Base-by-base conservation (phyloP, 2,113 vertebrate genomes). In the Paracanthobrama guichenoti region DNA sequence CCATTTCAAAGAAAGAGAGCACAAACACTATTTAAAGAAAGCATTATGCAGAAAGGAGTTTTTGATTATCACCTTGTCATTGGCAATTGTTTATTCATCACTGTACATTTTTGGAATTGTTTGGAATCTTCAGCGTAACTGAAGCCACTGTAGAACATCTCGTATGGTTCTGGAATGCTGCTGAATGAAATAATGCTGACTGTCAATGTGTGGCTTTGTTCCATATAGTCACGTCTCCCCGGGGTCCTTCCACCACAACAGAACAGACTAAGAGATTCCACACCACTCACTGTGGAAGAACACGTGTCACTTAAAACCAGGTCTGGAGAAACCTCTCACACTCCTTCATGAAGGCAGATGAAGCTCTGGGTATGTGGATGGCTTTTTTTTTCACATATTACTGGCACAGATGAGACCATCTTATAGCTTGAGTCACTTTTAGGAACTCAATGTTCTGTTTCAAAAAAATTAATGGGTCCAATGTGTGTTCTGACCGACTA, bases 251-350 rank as follows among this genome's bases (percentile, higher is more conserved):
- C 12, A 42, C 57, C 57, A 42, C 55, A 62, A 8, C 6, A 55
- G 6, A 22, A 55, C 18, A 55, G 18, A 22, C 6, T 22, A 7
- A 55, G 20, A 62, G n/a, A 79, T 62, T 62, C 39, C 77, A 42
- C 8, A 22, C 48, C 18, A 4, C 73, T 53, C 9, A 31, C 28
- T 39, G 28, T 76, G 53, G 50, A 77, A 59, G 55, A 62, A 86
- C 64, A 79, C 9, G 55, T 74, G 67, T 46, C 39, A 22, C 3
- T 24, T 55, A 6, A 24, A 79, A 46, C 28, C 59, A 75, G 28
- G 46, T 69, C 35, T 66, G 66, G 85, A 76, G 44, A 78, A 78
- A 81, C 55, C 59, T 71, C 62, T 81, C 85, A 48, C 14, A 35
- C 62, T 81, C 85, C 48, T 74, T 59, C 75, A 59, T 71, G 62